These are phyloP conservation scores for Platichthys flesus DNA, from an alignment of 2,113 vertebrate species.

Conservation along the genomic window DNA sequence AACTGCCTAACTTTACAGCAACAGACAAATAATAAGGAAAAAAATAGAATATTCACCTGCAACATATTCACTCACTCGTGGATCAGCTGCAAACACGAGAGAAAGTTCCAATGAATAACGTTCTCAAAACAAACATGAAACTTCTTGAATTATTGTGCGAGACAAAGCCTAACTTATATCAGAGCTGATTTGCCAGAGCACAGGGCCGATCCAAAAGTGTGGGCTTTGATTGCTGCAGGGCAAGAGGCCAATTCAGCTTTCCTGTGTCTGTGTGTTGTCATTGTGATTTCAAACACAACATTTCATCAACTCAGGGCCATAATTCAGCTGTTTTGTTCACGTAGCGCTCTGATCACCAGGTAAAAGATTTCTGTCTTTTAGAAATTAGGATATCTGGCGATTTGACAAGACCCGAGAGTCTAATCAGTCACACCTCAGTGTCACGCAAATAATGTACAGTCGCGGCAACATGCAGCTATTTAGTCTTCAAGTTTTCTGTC, in stretches of 20 bases:
- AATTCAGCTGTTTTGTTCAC: slow-evolving; percentile 6
- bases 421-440: slow-evolving; percentile 36
- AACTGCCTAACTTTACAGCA: slow-evolving; percentile 16
- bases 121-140: slow-evolving; percentile 8
- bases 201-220: slow-evolving; percentile 1
- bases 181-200: slow-evolving; percentile 19
- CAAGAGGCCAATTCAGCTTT: slow-evolving; percentile 30
- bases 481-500: not conserved
- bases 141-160: slow-evolving; percentile 1
- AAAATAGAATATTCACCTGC: slow-evolving; percentile 84
- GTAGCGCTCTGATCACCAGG: slow-evolving; percentile 1
- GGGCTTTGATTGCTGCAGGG: slow-evolving; percentile 43
- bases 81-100: slow-evolving; percentile 87
- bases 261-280: slow-evolving; percentile 14
- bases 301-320: not conserved
- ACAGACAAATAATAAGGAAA: not conserved
- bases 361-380: slow-evolving; percentile 4
- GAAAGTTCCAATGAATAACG: slow-evolving; percentile 28
- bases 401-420: slow-evolving; percentile 28
- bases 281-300: slow-evolving; percentile 32
- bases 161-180: slow-evolving; percentile 28
- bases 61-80: slow-evolving; percentile 91
- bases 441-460: slow-evolving; percentile 33
- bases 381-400: slow-evolving; percentile 45
- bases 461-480: not conserved